Evolutionary conservation across 1,140 invertebrate genomes (phyloP).

Genomic region (Aphelinus certus): DNA sequence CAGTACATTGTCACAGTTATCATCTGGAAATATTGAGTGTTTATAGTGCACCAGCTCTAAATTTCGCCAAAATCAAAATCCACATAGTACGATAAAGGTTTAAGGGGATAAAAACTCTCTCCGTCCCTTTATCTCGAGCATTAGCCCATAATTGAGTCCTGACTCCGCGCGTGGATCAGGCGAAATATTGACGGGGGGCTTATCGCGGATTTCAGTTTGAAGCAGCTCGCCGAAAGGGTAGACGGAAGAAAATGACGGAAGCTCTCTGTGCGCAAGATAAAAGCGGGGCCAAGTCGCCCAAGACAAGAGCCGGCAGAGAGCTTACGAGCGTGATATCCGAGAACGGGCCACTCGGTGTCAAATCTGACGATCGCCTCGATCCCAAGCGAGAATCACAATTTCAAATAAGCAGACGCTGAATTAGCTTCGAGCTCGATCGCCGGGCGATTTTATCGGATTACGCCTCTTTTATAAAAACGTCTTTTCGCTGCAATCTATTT

Average conservation of each 20-base stretch:
- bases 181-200: conserved; percentile 32
- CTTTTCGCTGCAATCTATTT: no score
- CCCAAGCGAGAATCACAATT: conserved; percentile 25
- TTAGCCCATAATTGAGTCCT: conserved; percentile 40
- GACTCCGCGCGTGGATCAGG: conserved; percentile 23
- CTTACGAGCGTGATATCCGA: background rate
- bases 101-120: no score
- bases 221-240: conserved; percentile 20
- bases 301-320: conserved; percentile 19
- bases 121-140: conserved; percentile 12
- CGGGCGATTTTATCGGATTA: background rate
- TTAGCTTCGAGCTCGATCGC: background rate
- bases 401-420: conserved; percentile 8
- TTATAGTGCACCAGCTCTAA: no score
- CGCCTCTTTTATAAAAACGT: no score
- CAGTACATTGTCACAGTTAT: no score
- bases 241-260: conserved; percentile 26
- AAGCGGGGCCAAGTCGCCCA: background rate
- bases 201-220: conserved; percentile 34
- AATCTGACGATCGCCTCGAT: conserved; percentile 8
- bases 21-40: no score
- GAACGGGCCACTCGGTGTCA: conserved; percentile 1
- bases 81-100: no score
- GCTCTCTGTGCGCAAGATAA: background rate
- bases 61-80: no score